Evolutionary conservation across 2,113 vertebrate species (phyloP), one percentile per base, ranked within the genome.

Genomic region (Cynocephalus volans): DNA sequence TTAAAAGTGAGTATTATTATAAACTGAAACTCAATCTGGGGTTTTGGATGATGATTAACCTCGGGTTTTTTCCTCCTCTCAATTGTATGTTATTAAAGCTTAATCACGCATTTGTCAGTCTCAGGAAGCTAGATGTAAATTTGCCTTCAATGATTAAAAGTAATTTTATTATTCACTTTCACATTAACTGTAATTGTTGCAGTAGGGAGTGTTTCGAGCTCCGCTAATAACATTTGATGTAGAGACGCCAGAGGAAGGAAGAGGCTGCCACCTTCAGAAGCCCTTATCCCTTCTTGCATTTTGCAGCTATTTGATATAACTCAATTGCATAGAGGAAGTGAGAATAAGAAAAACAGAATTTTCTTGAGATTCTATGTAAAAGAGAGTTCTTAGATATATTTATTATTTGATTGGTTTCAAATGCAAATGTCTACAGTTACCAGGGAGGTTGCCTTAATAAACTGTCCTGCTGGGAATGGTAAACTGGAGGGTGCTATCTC

Each of bases 141-240:
- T 91, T 96, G 13, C 75, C 54, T 95, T 84, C 33, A 70, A 64
- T 76, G 52, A 89, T 80, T 95, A 95, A 75, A 96, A 72, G 70
- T 83, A 93, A 97, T 87, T 67, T 75, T 91, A 97, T 96, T 91
- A 90, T 93, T 90, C 52, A 82, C 93, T 92, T 95, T 82, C n/a
- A 94, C 4, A 82, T 75, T 89, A 93, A 56, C 21, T 67, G 7
- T 88, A 88, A 91, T 84, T 89, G 95, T 73, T 96, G n/a, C 52
- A 86, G 36, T 26, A 75, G 50, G 73, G 48, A 76, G 9, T 54
- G 14, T 84, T 73, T 95, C 14, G 88, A 85, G 18, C 26, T 80
- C 33, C 65, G 64, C 11, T 81, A 90, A 87, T 64, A 80, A 48
- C 7, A 90, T 75, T 21, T 83, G 73, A 85, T 69, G 33, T 60